These are phyloP conservation scores for Drosophila paracracens DNA, from an alignment of 2,888 invertebrate genomes.

Conservation along the genomic window DNA sequence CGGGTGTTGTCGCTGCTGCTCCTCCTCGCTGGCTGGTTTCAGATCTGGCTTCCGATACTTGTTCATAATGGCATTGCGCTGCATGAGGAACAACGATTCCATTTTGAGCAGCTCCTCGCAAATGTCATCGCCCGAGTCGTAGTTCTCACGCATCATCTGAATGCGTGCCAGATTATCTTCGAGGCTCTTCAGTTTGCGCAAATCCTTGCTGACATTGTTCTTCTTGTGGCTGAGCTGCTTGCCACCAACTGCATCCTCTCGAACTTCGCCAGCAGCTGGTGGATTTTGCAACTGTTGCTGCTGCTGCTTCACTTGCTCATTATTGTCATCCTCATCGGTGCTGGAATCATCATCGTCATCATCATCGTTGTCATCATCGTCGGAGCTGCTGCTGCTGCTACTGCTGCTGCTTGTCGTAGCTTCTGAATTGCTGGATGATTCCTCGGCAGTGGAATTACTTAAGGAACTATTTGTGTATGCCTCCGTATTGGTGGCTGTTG, in stretches of 20 bases:
- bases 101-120: conserved; percentile 83
- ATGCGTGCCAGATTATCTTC: conserved; percentile 83
- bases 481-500: conserved; percentile 6
- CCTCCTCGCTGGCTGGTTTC: conserved; percentile 30
- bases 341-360: conserved; percentile 36
- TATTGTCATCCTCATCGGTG: conserved; percentile 30
- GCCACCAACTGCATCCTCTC: conserved; percentile 30
- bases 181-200: conserved; percentile 81
- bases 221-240: conserved; percentile 55
- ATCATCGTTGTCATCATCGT: conserved; percentile 35
- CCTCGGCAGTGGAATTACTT: conserved; percentile 65
- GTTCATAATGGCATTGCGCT: conserved; percentile 82
- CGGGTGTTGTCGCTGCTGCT: background rate
- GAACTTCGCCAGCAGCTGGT: background rate
- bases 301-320: conserved; percentile 14
- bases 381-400: conserved; percentile 53
- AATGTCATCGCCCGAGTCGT: conserved; percentile 83
- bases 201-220: conserved; percentile 80
- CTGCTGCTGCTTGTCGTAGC: conserved; percentile 50
- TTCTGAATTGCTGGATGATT: conserved; percentile 63
- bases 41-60: conserved; percentile 79
- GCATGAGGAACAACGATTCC: conserved; percentile 81
- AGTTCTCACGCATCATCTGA: conserved; percentile 83
- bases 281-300: conserved; percentile 19
- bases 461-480: conserved; percentile 52